phyloP scores from a whole-genome alignment of 2,888 invertebrate species.

The Omphaloscelis lunosa region DNA sequence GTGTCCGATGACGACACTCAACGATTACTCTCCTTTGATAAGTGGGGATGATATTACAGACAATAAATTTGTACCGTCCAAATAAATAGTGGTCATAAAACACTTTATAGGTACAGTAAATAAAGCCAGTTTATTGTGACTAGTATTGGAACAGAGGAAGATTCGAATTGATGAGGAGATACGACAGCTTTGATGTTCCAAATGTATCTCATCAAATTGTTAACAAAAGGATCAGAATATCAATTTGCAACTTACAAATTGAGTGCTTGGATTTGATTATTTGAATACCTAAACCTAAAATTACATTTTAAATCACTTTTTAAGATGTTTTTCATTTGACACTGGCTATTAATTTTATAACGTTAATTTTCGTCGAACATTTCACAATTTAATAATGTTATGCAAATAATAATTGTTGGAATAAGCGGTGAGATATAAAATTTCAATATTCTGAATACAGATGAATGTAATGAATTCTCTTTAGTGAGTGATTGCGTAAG shows the following conservation, averaged over 20 bases:
- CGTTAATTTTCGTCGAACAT: neutral
- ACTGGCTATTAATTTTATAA: neutral
- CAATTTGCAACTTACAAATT: neutral
- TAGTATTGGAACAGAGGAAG: slow-evolving; percentile 51
- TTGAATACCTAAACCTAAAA: neutral
- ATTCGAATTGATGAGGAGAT: slow-evolving; percentile 52
- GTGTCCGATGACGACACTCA: slow-evolving; percentile 56
- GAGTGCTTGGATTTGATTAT: neutral
- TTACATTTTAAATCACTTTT: neutral
- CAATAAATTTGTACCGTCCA: slow-evolving; percentile 65
- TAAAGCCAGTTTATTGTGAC: slow-evolving; percentile 61
- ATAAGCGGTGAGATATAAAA: neutral
- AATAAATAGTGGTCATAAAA: slow-evolving; percentile 69
- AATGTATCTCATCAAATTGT: neutral
- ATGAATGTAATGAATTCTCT: neutral
- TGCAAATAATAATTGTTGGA: neutral
- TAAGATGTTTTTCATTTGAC: neutral
- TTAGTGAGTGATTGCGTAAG: neutral
- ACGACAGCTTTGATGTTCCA: slow-evolving; percentile 35
- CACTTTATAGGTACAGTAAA: slow-evolving; percentile 67
- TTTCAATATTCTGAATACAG: neutral
- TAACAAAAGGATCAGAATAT: neutral
- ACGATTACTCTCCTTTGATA: slow-evolving; percentile 67
- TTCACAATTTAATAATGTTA: neutral
- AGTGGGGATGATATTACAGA: slow-evolving; percentile 70